Base-by-base conservation (phyloP, 2,113 vertebrate genomes). In the Marmota flaviventris region DNA sequence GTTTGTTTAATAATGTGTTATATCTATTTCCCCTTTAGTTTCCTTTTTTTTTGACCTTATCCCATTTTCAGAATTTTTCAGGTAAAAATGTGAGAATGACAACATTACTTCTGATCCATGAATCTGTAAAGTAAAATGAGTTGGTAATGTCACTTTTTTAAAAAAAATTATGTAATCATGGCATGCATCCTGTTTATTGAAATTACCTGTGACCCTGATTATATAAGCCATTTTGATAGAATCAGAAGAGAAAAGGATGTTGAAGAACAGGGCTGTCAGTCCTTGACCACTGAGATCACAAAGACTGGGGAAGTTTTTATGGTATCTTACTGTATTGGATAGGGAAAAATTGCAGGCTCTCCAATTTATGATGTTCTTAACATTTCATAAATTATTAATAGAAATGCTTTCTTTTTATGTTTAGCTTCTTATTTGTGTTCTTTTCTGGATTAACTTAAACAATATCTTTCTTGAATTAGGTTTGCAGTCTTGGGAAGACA, bases 401-500 rank as follows among this genome's bases (percentile, higher is more conserved):
- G 75, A 91, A 75, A 27, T 78, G 58, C 45, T 69, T 82, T 79
- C 14, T 96, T 88, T 94, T 78, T 92, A 10, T 61, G n/a, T 58
- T 95, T 97, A 84, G 69, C 58, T 22, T 95, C 84, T 95, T 69
- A 89, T 92, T 61, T 61, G n/a, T 95, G 17, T 86, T 4, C 48
- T 95, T 48, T 95, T 34, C 16, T 91, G 67, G 83, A 87, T 93
- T 97, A 96, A 78, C 95, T 97, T 97, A 98, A 98, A 93, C 25
- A 67, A 24, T 75, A 53, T 93, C 85, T 97, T 98, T 98, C 65
- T 98, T 93, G 42, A 89, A 98, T 95, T 98, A 99, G 99, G 99
- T 98, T 99, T 99, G 72, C 99, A 98, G 67, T 98, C 98, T 91
- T 99, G 99, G 99, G 99, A 99, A 97, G 99, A 99, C 97, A 99